A percentile compares a stretch with the other conserved stretches of the same genome.
Evolutionary conservation across 2,888 invertebrate genomes (phyloP).

Genomic region (Xestia xanthographa): DNA sequence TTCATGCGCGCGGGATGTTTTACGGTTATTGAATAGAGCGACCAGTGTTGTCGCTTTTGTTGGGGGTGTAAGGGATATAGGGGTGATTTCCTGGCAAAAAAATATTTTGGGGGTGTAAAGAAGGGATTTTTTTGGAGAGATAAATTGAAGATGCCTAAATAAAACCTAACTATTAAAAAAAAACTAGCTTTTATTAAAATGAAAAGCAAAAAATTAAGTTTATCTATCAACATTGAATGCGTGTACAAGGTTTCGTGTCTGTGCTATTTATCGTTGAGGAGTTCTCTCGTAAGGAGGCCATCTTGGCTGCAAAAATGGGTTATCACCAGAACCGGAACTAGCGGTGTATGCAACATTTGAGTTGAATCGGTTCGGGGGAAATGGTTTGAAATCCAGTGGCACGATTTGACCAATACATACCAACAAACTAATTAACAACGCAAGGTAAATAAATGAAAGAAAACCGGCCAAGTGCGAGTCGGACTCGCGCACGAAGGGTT

Average conservation of each 20-base stretch:
- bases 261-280: neutral
- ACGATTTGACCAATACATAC: neutral
- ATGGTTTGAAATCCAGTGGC: neutral
- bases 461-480: too few species aligned
- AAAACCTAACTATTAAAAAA: neutral
- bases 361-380: neutral
- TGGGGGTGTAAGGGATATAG: conserved; percentile 1
- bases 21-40: conserved; percentile 71
- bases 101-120: neutral
- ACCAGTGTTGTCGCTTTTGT: conserved; percentile 44
- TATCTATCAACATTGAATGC: neutral
- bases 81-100: neutral
- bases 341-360: neutral
- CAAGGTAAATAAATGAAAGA: too few species aligned
- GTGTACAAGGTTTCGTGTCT: neutral
- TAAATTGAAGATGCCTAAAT: neutral
- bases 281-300: neutral
- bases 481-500: too few species aligned
- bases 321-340: neutral
- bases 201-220: neutral
- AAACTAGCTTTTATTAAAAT: neutral
- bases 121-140: neutral
- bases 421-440: neutral
- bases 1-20: conserved; percentile 77
- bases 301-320: neutral